Base-by-base conservation (phyloP, 2,113 vertebrate genomes). In the Colistium nudipinnis region DNA sequence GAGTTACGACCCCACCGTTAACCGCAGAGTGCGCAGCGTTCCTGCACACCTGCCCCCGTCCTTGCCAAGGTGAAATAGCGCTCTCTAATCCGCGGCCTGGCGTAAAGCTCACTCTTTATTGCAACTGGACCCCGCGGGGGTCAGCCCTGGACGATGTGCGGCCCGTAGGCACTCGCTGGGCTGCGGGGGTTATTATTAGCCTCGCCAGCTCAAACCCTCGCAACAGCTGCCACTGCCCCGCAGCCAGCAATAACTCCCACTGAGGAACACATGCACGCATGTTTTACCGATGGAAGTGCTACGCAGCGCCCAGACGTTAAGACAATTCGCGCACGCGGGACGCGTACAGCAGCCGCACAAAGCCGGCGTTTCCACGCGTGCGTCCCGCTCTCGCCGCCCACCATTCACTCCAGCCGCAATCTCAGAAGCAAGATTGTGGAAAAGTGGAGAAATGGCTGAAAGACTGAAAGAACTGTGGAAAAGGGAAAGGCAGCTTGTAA, bases 181-280 rank as follows among this genome's bases (percentile, higher is more conserved):
- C 82, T 80, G 36, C 1, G 20, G 41, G 62, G 64, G 70, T 77
- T 91, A 90, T 90, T 88, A 81, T 90, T 90, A 90, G 82, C 74
- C 14, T 0, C 54, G 84, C 79, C 54, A 78, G 76, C 71, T 81
- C 67, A 66, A 70, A 65, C 74, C n/a, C 77, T 79, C 49, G 30
- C 63, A 81, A 74, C 90, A 91, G 90, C 86, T 91, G 90, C 85
- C 47, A 5, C 83, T 48, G 63, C 74, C 76, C 70, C 27, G 72
- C 76, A 81, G 81, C 74, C 60, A 41, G 72, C 76, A 52, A 83
- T 76, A 78, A 67, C 71, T 76, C 69, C 74, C 59, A 44, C 74
- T 44, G 68, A 75, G 72, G 62, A 72, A 70, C 80, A 81, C 74
- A 59, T 70, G 72, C 28, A 6, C 55, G 74, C 73, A 65, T 60